These are phyloP conservation scores for Glandiceps talaboti DNA, from an alignment of 53 echinoderm and acorn worm species.

Conservation along the genomic window DNA sequence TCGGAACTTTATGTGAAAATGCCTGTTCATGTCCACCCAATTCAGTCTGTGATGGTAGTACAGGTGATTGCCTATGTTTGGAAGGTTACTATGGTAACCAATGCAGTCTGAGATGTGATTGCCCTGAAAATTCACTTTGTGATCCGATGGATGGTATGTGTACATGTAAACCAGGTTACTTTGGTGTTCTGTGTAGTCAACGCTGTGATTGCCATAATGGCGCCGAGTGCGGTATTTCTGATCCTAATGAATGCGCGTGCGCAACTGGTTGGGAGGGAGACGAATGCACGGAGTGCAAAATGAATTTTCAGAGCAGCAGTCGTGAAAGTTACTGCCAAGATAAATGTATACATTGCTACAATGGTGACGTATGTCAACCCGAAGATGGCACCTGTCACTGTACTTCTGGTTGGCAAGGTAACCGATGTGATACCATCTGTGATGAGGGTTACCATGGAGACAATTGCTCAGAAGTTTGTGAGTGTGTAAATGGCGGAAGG, in stretches of 20 bases:
- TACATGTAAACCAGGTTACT: slow-evolving; percentile 47
- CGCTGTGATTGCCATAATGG: slow-evolving; percentile 41
- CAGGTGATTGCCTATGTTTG: too few relatives aligned
- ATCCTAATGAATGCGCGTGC: slow-evolving; percentile 42
- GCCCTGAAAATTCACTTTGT: slow-evolving; percentile 38
- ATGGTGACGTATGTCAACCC: slow-evolving; percentile 40
- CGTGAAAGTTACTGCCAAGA: slow-evolving; percentile 21
- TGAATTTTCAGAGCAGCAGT: slow-evolving; percentile 33
- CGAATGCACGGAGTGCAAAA: slow-evolving; percentile 28
- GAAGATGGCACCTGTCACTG: slow-evolving; percentile 42
- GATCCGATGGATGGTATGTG: slow-evolving; percentile 41
- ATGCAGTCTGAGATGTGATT: slow-evolving; percentile 42
- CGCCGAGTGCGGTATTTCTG: slow-evolving; percentile 36
- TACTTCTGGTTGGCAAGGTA: slow-evolving; percentile 29
- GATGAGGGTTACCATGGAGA: too few relatives aligned
- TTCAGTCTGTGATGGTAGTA: too few relatives aligned
- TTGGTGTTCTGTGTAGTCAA: slow-evolving; percentile 31
- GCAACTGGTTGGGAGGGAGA: slow-evolving; percentile 50
- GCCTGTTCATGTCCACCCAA: too few relatives aligned
- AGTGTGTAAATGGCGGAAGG: too few relatives aligned
- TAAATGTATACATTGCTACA: slow-evolving; percentile 42
- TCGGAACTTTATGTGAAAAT: slow-evolving; percentile 35
- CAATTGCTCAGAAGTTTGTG: too few relatives aligned
- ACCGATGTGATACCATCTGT: too few relatives aligned
- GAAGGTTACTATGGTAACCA: slow-evolving; percentile 41